Conservation (phyloP, 2,888 invertebrate genomes). For the Eumacrocentrus americanus region DNA sequence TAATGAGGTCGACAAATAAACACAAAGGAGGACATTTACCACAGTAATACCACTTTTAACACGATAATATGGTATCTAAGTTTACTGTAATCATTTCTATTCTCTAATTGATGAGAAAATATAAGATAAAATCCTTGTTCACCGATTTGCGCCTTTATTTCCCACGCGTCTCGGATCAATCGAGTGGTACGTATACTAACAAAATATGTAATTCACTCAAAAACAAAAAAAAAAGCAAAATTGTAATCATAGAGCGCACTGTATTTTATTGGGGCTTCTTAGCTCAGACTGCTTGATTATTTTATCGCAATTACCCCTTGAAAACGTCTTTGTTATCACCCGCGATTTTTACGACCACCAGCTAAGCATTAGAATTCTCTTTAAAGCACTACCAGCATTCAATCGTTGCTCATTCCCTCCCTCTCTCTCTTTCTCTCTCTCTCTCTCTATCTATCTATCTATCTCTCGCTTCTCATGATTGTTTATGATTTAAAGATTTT, state of each 20-base stretch:
- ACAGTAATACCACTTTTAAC: not conserved
- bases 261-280: slow-evolving; percentile 47
- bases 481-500: slow-evolving; percentile 5
- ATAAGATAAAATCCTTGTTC: slow-evolving; percentile 55
- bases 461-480: not conserved
- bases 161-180: slow-evolving; percentile 62
- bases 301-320: slow-evolving; percentile 17
- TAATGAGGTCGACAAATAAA: too few species aligned
- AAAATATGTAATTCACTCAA: slow-evolving; percentile 25
- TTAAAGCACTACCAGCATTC: not conserved
- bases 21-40: not conserved
- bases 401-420: not conserved
- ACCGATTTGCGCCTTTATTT: slow-evolving; percentile 61
- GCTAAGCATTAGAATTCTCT: slow-evolving; percentile 13
- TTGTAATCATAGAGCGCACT: slow-evolving; percentile 34
- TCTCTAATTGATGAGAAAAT: slow-evolving; percentile 41
- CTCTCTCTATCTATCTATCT: too few species aligned
- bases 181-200: slow-evolving; percentile 59
- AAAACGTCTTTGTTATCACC: slow-evolving; percentile 29
- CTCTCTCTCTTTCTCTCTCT: too few species aligned
- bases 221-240: slow-evolving; percentile 16
- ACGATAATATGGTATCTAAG: slow-evolving; percentile 38
- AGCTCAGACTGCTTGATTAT: slow-evolving; percentile 45
- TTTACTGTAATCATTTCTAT: slow-evolving; percentile 43
- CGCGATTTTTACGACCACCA: not conserved